Conservation (phyloP, 35 echinoderm and acorn worm genomes). For the Hemicentrotus pulcherrimus region DNA sequence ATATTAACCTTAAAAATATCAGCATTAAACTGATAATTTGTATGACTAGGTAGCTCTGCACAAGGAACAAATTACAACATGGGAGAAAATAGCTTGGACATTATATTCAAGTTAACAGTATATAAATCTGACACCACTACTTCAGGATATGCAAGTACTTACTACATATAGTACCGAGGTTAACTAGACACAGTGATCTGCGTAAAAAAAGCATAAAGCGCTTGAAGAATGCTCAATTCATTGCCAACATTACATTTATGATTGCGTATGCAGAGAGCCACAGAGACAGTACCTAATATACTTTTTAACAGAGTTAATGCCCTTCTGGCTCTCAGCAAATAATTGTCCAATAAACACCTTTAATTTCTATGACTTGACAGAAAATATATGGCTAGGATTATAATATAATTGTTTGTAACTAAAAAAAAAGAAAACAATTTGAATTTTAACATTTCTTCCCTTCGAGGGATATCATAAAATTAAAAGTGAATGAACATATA, state of each 20-base stretch:
- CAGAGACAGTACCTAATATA: neutral
- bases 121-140: neutral
- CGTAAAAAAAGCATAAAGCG: neutral
- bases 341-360: neutral
- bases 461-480: too few relatives aligned
- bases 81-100: too few relatives aligned
- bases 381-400: too few relatives aligned
- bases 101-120: neutral
- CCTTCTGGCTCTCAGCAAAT: neutral
- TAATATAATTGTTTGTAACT: too few relatives aligned
- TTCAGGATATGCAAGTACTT: too few relatives aligned
- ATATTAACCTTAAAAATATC: too few relatives aligned
- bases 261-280: neutral
- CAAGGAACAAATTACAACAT: too few relatives aligned
- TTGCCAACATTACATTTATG: neutral
- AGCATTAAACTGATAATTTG: too few relatives aligned
- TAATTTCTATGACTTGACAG: too few relatives aligned
- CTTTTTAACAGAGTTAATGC: neutral
- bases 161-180: neutral
- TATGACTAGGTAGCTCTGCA: too few relatives aligned
- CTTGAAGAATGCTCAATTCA: neutral
- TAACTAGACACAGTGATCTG: neutral
- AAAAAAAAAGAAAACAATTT: too few relatives aligned
- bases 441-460: too few relatives aligned
- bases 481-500: neutral